Evolutionary conservation across 2,113 vertebrate genomes (phyloP).

Genomic region (Pteruthius melanotis): DNA sequence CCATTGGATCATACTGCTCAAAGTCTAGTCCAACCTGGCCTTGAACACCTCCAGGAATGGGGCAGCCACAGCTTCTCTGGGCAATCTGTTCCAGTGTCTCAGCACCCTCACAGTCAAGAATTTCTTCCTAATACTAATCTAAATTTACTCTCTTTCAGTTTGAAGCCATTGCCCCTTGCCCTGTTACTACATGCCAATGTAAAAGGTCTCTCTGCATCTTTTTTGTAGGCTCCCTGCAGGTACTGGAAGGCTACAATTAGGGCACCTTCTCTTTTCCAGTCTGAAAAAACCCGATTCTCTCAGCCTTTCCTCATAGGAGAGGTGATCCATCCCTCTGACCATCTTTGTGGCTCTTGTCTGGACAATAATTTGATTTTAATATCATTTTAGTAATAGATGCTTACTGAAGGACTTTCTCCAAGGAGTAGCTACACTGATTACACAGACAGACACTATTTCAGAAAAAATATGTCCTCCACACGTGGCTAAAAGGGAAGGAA

Average conservation of each 20-base stretch:
- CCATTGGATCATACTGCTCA: background rate
- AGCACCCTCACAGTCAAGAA: background rate
- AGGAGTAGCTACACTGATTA: background rate
- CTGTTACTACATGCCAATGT: background rate
- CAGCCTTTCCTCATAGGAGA: background rate
- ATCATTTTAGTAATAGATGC: background rate
- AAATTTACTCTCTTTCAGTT: background rate
- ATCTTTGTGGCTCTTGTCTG: background rate
- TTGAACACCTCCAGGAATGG: no score
- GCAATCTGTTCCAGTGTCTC: no score
- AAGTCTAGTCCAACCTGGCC: background rate
- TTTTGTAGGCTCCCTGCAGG: background rate
- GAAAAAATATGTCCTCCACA: background rate
- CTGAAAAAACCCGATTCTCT: background rate
- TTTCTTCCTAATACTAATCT: background rate
- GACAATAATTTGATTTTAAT: background rate
- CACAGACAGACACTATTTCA: background rate
- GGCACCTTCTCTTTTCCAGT: background rate
- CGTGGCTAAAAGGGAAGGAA: background rate
- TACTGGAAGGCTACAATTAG: background rate
- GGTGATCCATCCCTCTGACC: background rate
- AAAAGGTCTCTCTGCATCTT: background rate
- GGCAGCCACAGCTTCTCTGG: background rate
- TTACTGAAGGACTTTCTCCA: background rate
- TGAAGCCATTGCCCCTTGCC: background rate